Conservation (phyloP, 2,113 vertebrate genomes). For the Lepus europaeus region DNA sequence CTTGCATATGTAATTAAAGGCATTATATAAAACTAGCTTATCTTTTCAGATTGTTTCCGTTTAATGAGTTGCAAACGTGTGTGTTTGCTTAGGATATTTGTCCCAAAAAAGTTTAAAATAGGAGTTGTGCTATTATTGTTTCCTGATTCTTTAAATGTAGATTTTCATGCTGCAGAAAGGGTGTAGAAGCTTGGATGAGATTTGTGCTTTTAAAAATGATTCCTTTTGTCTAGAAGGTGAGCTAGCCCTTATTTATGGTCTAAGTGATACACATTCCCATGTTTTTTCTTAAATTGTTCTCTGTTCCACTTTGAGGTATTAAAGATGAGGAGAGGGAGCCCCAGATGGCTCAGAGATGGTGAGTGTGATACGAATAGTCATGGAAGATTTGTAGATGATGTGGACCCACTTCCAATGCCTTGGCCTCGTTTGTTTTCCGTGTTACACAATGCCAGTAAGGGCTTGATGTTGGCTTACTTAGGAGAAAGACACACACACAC, state of each 20-base stretch:
- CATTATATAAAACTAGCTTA: conserved; percentile 66
- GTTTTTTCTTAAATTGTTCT: neutral
- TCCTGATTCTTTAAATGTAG: neutral
- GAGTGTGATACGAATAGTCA: fast-evolving
- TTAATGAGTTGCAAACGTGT: conserved; percentile 61
- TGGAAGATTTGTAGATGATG: neutral
- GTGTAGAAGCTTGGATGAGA: neutral
- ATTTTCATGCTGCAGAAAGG: neutral
- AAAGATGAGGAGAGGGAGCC: neutral
- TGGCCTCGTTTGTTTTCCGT: neutral
- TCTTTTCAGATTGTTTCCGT: conserved; percentile 61
- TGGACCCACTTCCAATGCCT: too few relatives aligned
- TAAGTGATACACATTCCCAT: neutral
- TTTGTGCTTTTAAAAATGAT: neutral
- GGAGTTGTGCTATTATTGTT: neutral
- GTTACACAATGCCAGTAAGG: neutral
- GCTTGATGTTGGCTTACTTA: neutral
- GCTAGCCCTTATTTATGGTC: neutral
- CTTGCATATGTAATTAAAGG: conserved; percentile 72
- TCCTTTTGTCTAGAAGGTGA: neutral
- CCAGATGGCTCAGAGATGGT: neutral
- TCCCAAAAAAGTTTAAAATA: conserved; percentile 48
- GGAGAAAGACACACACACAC: neutral
- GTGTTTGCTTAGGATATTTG: conserved; percentile 34
- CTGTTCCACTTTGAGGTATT: neutral